Percentiles rank a stretch among this genome's conserved stretches.
These are phyloP conservation scores for Alouatta palliata DNA, from an alignment of 2,113 vertebrate genomes.

Conservation along the genomic window DNA sequence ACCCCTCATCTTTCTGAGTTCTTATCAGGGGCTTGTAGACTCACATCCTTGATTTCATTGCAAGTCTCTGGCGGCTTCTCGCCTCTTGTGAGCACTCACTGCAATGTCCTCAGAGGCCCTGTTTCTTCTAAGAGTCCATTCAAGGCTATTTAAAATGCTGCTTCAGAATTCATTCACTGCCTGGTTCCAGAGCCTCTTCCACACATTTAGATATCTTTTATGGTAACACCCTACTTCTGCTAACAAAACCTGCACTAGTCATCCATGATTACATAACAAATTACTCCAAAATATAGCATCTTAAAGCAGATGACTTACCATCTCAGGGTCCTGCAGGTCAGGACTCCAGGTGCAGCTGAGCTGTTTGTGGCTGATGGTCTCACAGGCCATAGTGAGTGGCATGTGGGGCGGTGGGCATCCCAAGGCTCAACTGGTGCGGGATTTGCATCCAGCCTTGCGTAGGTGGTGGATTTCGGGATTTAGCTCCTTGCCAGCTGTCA, in stretches of 20 bases:
- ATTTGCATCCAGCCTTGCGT: accelerated
- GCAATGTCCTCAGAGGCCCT: background rate
- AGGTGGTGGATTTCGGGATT: background rate
- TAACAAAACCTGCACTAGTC: too few relatives aligned
- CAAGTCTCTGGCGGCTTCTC: background rate
- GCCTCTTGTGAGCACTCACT: background rate
- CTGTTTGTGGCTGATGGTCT: background rate
- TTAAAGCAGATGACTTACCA: background rate
- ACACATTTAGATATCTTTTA: background rate
- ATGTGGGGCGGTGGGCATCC: background rate
- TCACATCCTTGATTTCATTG: too few relatives aligned
- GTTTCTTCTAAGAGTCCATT: background rate
- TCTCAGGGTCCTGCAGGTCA: accelerated
- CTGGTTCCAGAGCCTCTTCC: background rate
- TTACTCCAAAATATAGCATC: background rate
- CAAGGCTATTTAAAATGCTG: accelerated
- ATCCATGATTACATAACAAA: background rate
- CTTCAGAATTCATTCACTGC: background rate
- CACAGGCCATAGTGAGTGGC: background rate
- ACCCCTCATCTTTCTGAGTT: background rate
- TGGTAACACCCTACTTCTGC: background rate
- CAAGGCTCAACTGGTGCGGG: background rate
- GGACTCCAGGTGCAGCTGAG: background rate
- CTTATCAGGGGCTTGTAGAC: too few relatives aligned
- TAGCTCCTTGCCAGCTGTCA: background rate